Evolutionary conservation across 1,140 invertebrate genomes (phyloP).

Genomic region (Ectropis grisescens): DNA sequence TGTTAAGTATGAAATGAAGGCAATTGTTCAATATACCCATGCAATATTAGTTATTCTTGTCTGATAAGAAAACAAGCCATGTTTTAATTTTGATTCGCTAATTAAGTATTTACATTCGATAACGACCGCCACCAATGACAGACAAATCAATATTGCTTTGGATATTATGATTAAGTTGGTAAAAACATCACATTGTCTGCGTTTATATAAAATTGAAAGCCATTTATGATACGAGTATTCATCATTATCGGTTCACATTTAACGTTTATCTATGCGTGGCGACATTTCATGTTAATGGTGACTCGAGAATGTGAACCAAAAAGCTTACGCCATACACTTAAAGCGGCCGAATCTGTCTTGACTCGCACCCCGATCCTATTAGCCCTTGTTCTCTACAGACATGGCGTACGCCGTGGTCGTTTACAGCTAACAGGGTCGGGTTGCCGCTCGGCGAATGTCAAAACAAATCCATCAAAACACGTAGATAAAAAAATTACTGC

Average conservation of each 20-base stretch:
- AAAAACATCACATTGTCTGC: conserved; percentile 34
- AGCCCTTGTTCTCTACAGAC: background rate
- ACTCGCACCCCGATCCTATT: conserved; percentile 9
- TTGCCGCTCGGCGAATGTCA: conserved; percentile 7
- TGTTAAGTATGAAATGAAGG: conserved; percentile 16
- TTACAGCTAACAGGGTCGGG: no score
- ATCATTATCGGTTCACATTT: conserved; percentile 31
- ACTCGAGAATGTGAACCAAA: conserved; percentile 32
- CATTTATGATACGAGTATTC: conserved; percentile 23
- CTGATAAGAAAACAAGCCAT: conserved; percentile 19
- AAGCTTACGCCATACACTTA: conserved; percentile 51
- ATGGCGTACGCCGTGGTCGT: no score
- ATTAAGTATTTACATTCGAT: conserved; percentile 21
- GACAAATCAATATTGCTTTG: conserved; percentile 58
- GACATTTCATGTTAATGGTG: conserved; percentile 6
- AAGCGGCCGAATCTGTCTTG: conserved; percentile 38
- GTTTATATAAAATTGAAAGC: conserved; percentile 40
- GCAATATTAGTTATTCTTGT: conserved; percentile 56
- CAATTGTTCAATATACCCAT: conserved; percentile 41
- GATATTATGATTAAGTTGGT: conserved; percentile 38
- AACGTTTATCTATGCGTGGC: conserved; percentile 8
- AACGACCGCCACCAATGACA: conserved; percentile 42
- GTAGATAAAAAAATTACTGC: conserved; percentile 51
- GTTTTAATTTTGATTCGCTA: conserved; percentile 16
- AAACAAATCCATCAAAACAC: conserved; percentile 33